A percentile compares a stretch with the other conserved stretches of the same genome.
Conservation (phyloP, 2,888 invertebrate species). For the Ennomos quercinarius region DNA sequence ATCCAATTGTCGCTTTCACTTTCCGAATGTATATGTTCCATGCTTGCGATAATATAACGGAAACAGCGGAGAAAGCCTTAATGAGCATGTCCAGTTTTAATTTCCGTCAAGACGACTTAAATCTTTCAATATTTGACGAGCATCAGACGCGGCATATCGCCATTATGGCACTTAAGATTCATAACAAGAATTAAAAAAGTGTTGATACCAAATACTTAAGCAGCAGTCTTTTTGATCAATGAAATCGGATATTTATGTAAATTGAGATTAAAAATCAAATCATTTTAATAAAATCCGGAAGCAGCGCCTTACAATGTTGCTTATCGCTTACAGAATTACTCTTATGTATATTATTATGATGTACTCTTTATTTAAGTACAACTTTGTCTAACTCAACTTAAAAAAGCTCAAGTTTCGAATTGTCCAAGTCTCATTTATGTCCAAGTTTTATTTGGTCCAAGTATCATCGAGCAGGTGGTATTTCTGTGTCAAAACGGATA, state of each 20-base stretch:
- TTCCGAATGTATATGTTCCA: conserved; percentile 62
- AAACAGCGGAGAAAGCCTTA: conserved; percentile 76
- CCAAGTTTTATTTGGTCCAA: neutral
- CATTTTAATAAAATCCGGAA: no score
- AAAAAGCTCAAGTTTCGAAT: no score
- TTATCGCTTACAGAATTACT: neutral
- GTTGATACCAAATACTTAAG: conserved; percentile 8
- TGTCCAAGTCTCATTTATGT: no score
- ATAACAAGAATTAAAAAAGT: conserved; percentile 6
- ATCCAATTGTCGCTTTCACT: conserved; percentile 64
- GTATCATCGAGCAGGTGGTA: conserved; percentile 1
- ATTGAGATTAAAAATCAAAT: neutral
- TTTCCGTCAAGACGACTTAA: conserved; percentile 65
- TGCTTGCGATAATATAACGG: conserved; percentile 73
- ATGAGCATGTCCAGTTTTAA: conserved; percentile 75
- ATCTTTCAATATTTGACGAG: conserved; percentile 41
- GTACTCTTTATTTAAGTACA: no score
- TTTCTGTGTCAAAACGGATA: conserved; percentile 6
- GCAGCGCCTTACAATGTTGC: neutral
- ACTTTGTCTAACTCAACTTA: no score
- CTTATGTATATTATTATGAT: no score
- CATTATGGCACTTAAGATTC: conserved; percentile 16
- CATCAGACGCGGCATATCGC: conserved; percentile 31
- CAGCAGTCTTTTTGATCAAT: conserved; percentile 6
- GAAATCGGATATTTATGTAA: conserved; percentile 25